Base-by-base conservation (phyloP, 2,113 vertebrate species). In the Nanger granti region DNA sequence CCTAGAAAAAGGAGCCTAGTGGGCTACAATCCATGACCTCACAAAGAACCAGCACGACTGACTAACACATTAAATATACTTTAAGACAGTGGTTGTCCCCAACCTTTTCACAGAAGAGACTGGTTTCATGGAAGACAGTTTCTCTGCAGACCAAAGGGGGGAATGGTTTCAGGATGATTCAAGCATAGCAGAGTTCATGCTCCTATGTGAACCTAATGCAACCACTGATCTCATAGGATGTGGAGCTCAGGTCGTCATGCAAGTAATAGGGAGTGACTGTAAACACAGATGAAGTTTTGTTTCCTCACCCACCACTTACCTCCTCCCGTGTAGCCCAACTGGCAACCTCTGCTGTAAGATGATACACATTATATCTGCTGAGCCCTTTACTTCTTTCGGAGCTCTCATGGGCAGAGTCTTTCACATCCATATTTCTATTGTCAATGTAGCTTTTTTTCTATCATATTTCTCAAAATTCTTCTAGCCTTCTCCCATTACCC, bases 111-210 rank as follows among this genome's bases (percentile, higher is more conserved):
- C 37, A 79, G 22, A 13, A 44, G 12, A 44, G 73, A 28, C 18
- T 79, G 37, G 73, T 79, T 28, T 79, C 41, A 28, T 79, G 73
- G 37, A 79, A 79, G 12, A 79, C 24, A 79, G 7, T 44, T 44
- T 79, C 44, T 44, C 24, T 13, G 11, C 12, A 79, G 24, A 79
- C 37, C 24, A 8, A 24, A 44, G 41, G 0, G 3, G 24, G 37
- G 11, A 28, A 44, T 44, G 5, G 12, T 28, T 79, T 79, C 24
- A 44, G 22, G 73, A 44, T 44, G 41, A 79, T 79, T 79, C 24
- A 79, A 79, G 1, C 73, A 44, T 28, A 44, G 11, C 24, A 4
- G 24, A 3, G 12, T 44, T 79, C 24, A 44, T 79, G 73, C 12
- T 44, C 24, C 37, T 44, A 9, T 79, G 41, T 44, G 24, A 44